Evolutionary conservation across 2,113 vertebrate species (phyloP).

Genomic region (Ivindomyrus marchei): DNA sequence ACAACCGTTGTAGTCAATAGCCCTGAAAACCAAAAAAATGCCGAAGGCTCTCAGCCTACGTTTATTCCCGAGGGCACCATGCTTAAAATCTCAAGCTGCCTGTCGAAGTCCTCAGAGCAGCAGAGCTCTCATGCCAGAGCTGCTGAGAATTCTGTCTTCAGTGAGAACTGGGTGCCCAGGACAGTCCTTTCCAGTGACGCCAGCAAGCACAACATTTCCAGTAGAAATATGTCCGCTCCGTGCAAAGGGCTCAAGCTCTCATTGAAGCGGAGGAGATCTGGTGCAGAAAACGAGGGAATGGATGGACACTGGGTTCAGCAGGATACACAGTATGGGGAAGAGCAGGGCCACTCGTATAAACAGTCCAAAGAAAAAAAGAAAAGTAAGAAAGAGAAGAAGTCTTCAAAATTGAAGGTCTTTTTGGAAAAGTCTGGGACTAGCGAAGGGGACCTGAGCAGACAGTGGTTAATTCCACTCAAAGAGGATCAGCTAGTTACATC

Average conservation of each 20-base stretch:
- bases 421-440: neutral
- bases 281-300: conserved; percentile 30
- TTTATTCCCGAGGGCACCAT: conserved; percentile 66
- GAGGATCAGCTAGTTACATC: conserved; percentile 72
- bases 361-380: conserved; percentile 34
- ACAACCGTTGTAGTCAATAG: neutral
- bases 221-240: conserved; percentile 52
- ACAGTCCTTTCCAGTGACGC: conserved; percentile 36
- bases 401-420: conserved; percentile 34
- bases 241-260: conserved; percentile 49
- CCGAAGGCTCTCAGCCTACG: conserved; percentile 45
- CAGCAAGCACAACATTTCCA: conserved; percentile 40
- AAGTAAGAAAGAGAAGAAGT: conserved; percentile 31
- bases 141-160: conserved; percentile 12
- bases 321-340: neutral
- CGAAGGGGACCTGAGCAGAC: conserved; percentile 22
- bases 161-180: conserved; percentile 44
- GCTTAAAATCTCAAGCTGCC: conserved; percentile 51
- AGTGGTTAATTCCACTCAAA: conserved; percentile 66
- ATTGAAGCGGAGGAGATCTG: conserved; percentile 50
- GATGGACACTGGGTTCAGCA: conserved; percentile 20
- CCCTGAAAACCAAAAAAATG: neutral
- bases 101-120: neutral
- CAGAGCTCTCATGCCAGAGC: neutral
- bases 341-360: neutral